Percentiles rank a stretch among this genome's conserved stretches.
Evolutionary conservation across 30 jellyfish, hydroid and myxozoan species (phyloP).

Genomic region (Aurelia aurita complex sp. Pacific): DNA sequence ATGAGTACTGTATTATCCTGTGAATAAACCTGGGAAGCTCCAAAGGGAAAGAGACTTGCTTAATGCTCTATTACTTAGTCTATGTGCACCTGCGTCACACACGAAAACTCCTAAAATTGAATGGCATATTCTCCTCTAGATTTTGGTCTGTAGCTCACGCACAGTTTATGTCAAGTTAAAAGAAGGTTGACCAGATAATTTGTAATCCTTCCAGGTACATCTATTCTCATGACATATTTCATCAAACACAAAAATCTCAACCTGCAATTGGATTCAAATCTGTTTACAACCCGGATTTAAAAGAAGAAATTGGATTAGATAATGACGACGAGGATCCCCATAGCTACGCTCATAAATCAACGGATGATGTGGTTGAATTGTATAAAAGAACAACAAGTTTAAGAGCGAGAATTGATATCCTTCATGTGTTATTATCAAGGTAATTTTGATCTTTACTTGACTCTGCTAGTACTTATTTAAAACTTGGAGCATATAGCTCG

Average conservation of each 20-base stretch:
- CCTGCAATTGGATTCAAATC: constrained; percentile 90
- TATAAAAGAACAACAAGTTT: constrained; percentile 66
- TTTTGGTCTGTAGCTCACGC: too few relatives aligned
- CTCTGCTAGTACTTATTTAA: too few relatives aligned
- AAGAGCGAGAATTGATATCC: constrained; percentile 60
- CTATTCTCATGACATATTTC: constrained; percentile 50
- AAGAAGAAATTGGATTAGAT: constrained; percentile 50
- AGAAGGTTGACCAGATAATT: too few relatives aligned
- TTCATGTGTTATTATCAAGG: constrained; percentile 79
- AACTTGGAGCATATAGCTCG: too few relatives aligned
- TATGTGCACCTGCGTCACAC: too few relatives aligned
- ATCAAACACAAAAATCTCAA: constrained; percentile 35
- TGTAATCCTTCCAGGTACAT: constrained; percentile 46
- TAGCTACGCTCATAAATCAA: constrained; percentile 41
- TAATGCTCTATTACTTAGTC: too few relatives aligned
- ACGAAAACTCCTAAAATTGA: too few relatives aligned
- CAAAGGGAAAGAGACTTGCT: too few relatives aligned
- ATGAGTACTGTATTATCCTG: too few relatives aligned
- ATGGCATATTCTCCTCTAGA: too few relatives aligned
- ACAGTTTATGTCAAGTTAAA: too few relatives aligned
- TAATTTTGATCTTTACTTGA: not conserved
- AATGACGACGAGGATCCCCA: constrained; percentile 66
- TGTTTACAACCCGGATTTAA: constrained; percentile 72
- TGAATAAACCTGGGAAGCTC: too few relatives aligned
- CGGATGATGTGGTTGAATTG: constrained; percentile 67